phyloP scores from a whole-genome alignment of 2,113 vertebrate genomes.

The Strigops habroptila region DNA sequence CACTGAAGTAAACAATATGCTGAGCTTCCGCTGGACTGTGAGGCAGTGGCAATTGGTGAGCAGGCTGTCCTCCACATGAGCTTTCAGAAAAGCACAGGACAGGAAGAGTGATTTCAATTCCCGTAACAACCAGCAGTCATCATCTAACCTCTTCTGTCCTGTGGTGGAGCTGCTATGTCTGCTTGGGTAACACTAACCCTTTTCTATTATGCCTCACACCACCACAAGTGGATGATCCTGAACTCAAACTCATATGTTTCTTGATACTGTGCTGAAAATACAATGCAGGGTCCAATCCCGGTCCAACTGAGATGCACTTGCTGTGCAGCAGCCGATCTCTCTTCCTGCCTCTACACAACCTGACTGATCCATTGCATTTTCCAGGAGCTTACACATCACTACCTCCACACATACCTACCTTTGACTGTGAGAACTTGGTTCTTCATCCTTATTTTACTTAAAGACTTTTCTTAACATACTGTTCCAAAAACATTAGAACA shows the following conservation, averaged over 20 bases:
- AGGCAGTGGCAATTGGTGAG: neutral
- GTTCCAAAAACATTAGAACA: neutral
- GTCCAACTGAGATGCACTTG: neutral
- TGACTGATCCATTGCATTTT: neutral
- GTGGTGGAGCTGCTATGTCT: neutral
- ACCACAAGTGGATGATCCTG: fast-evolving
- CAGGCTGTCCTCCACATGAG: neutral
- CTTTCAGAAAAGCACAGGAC: neutral
- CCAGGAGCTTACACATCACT: neutral
- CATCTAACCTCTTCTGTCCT: neutral
- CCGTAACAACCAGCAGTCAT: fast-evolving
- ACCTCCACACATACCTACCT: neutral
- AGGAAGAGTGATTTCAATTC: neutral
- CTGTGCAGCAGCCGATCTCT: neutral
- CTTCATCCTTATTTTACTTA: neutral
- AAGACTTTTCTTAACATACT: neutral
- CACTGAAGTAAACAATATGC: neutral
- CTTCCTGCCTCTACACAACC: neutral
- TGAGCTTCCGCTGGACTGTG: neutral
- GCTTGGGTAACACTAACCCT: neutral
- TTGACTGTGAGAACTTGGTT: neutral
- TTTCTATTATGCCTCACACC: neutral
- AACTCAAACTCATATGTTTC: neutral
- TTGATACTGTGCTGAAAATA: neutral
- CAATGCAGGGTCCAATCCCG: neutral